Evolutionary conservation across 23 tunicate species (phyloP), one percentile per base, ranked within the genome.

Genomic region (Botrylloides violaceus): DNA sequence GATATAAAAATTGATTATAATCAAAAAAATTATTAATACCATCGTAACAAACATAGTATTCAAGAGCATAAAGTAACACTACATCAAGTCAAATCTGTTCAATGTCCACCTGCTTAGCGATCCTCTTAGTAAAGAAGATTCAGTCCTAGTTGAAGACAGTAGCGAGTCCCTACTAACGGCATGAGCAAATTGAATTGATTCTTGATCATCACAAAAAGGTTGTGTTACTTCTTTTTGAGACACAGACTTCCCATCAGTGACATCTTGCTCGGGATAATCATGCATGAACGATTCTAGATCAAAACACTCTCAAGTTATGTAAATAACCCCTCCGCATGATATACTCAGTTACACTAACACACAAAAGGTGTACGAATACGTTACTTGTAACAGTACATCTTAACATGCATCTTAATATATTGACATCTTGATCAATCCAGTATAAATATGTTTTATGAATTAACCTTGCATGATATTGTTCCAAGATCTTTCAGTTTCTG

Each of bases 21-120:
- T n/a, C n/a, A n/a, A n/a, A n/a, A n/a, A n/a, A n/a, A n/a, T n/a
- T n/a, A n/a, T n/a, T n/a, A n/a, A n/a, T n/a, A n/a, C 50, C 20
- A 36, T 60, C 53, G 53, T 7, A 43, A 43, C 53, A 9, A 43
- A 43, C 15, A 43, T 43, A 7, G 53, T 43, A 7, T 7, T 15
- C 53, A 43, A 43, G 12, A 15, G 1, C 18, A 60, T 29, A 0
- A 12, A 31, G 5, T 21, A n/a, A 60, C 58, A 29, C 27, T 30
- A 59, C 72, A 1, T 26, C 15, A 60, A 0, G 58, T 49, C 20
- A 21, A 49, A 49, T 49, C 15, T 1, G 1, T 0, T n/a, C 9
- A 0, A 29, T n/a, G n/a, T 21, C 0, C 21, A 84, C 94, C 94
- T 74, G 77, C 94, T 79, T n/a, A 85, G 36, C 6, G 94, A 85